Evolutionary conservation across 2,888 invertebrate genomes (phyloP).

Genomic region (Ornithoptera alexandrae): DNA sequence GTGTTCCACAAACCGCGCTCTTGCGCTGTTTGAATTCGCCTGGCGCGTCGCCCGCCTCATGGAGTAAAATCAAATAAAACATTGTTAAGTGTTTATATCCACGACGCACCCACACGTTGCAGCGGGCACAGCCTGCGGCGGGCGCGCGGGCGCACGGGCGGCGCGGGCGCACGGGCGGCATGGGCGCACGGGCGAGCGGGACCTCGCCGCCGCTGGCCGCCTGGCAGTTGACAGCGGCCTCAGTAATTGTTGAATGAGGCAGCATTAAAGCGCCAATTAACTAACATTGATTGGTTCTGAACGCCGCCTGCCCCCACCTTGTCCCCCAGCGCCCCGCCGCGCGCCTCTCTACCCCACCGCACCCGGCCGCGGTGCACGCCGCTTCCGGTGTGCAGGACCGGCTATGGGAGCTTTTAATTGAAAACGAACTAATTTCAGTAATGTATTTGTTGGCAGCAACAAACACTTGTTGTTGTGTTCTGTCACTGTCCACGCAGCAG

Average conservation of each 20-base stretch:
- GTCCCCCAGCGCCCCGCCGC: conserved; percentile 21
- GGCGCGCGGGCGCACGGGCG: neutral
- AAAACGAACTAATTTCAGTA: conserved; percentile 2
- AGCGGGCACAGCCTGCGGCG: too few relatives aligned
- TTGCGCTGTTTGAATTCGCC: too few relatives aligned
- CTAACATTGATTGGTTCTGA: conserved; percentile 75
- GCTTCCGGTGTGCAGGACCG: conserved; percentile 32
- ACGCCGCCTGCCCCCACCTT: conserved; percentile 36
- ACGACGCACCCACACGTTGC: too few relatives aligned
- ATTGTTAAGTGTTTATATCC: too few relatives aligned
- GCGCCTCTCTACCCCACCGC: conserved; percentile 28
- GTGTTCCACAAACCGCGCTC: too few relatives aligned
- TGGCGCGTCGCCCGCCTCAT: too few relatives aligned
- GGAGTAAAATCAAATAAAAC: too few relatives aligned
- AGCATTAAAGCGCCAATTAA: conserved; percentile 77
- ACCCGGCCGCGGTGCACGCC: conserved; percentile 29
- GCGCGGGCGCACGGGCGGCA: too few relatives aligned
- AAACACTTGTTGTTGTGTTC: too few relatives aligned
- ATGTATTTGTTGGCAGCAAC: too few relatives aligned
- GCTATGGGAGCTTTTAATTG: conserved; percentile 28
- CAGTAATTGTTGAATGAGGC: conserved; percentile 76
- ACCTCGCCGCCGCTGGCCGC: conserved; percentile 40
- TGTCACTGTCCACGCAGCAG: too few relatives aligned
- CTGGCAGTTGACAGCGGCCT: conserved; percentile 60
- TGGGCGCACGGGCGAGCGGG: neutral